phyloP scores from a whole-genome alignment of 2,113 vertebrate species.

The Crotalus horridus region DNA sequence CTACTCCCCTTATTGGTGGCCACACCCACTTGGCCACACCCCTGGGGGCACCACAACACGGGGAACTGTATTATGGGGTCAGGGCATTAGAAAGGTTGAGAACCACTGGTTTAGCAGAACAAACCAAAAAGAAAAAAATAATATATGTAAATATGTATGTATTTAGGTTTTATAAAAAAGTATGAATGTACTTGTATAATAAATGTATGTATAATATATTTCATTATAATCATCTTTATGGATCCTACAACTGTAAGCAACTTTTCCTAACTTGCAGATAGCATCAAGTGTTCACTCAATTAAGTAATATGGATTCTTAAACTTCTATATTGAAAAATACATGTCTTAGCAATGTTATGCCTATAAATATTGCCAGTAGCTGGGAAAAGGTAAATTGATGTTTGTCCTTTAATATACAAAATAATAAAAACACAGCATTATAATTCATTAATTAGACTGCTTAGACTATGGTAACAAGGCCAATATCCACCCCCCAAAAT shows the following conservation, averaged over 20 bases:
- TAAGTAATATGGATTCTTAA: neutral
- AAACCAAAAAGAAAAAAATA: neutral
- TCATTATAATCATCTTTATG: neutral
- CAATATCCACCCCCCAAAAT: neutral
- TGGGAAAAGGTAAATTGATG: neutral
- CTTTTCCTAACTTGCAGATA: neutral
- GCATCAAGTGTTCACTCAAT: neutral
- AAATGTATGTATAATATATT: neutral
- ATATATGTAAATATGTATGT: neutral
- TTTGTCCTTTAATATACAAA: neutral
- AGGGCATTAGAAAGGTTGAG: too few species aligned
- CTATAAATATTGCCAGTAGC: neutral
- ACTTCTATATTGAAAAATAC: neutral
- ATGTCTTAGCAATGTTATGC: neutral
- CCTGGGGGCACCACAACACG: too few species aligned
- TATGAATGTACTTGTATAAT: neutral
- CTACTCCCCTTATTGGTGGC: too few species aligned
- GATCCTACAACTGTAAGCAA: neutral
- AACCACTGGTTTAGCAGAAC: neutral
- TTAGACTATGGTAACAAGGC: neutral
- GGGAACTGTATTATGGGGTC: too few species aligned
- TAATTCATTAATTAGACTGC: neutral
- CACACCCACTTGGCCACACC: too few species aligned
- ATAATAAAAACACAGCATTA: neutral
- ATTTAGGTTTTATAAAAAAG: neutral